Percentiles rank a stretch among this genome's conserved stretches.
Conservation (phyloP, 2,888 invertebrate species). For the Cinara cedri region DNA sequence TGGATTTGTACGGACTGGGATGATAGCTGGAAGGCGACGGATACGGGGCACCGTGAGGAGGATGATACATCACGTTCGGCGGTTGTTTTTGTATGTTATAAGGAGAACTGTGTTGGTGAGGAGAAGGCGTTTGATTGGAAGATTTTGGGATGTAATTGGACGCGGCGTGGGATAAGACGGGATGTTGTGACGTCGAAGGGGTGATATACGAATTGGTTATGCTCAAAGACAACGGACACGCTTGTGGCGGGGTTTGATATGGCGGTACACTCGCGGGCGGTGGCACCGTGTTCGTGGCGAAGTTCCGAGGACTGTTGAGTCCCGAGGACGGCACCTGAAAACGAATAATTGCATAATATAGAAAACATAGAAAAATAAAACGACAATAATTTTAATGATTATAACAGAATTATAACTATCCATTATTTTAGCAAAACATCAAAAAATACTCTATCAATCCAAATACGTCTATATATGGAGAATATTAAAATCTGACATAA, state of each 20-base stretch:
- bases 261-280: constrained; percentile 17
- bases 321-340: constrained; percentile 48
- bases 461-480: no score
- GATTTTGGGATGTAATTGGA: constrained; percentile 53
- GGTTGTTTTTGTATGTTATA: constrained; percentile 30
- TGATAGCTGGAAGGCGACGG: constrained; percentile 26
- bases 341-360: no score
- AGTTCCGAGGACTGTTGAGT: constrained; percentile 26
- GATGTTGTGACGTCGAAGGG: constrained; percentile 48
- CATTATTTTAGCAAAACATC: constrained; percentile 5
- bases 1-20: constrained; percentile 44
- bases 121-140: constrained; percentile 29
- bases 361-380: background rate
- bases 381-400: background rate
- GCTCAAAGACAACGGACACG: constrained; percentile 57
- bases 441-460: background rate
- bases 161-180: constrained; percentile 55
- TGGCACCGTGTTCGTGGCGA: constrained; percentile 21
- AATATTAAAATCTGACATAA: no score
- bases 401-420: background rate
- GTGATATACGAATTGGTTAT: constrained; percentile 55
- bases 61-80: constrained; percentile 40
- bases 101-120: constrained; percentile 35
- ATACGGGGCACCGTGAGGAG: constrained; percentile 60
- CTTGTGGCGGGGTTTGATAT: constrained; percentile 58